These are phyloP conservation scores for Scrobipalpa atriplicella DNA, from an alignment of 2,888 invertebrate genomes.

Conservation along the genomic window DNA sequence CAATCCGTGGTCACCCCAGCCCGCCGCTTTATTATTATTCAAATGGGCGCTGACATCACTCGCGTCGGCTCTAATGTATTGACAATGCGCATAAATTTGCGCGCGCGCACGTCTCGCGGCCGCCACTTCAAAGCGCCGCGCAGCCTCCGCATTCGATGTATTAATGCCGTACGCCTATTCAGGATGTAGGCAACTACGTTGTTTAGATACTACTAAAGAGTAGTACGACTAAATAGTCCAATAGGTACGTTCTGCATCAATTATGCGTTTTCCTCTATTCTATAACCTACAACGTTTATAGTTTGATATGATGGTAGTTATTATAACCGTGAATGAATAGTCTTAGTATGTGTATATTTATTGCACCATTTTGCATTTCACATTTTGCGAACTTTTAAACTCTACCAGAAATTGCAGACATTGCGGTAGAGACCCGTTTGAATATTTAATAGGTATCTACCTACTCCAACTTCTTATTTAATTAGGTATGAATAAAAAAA, in stretches of 20 bases:
- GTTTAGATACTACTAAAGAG: not conserved
- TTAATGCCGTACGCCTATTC: not conserved
- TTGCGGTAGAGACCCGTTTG: too few species aligned
- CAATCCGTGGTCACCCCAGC: conserved; percentile 4
- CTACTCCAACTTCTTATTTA: too few species aligned
- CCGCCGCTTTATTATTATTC: conserved; percentile 49
- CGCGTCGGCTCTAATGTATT: conserved; percentile 61
- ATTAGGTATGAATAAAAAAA: too few species aligned
- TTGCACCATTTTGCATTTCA: too few species aligned
- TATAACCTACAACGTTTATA: not conserved
- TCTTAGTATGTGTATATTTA: too few species aligned
- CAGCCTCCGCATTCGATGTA: not conserved
- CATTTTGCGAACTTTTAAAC: too few species aligned
- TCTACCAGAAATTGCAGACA: too few species aligned
- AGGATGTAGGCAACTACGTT: conserved; percentile 6
- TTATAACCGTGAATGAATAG: too few species aligned
- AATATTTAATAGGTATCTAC: too few species aligned
- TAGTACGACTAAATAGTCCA: not conserved
- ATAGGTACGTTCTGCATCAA: not conserved
- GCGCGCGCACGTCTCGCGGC: conserved; percentile 49
- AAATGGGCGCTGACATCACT: conserved; percentile 64
- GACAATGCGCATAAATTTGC: conserved; percentile 67
- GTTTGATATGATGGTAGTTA: too few species aligned
- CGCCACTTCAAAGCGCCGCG: conserved; percentile 48
- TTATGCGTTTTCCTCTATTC: not conserved